phyloP scores from a whole-genome alignment of 1,140 invertebrate genomes.

The Aricia agestis region DNA sequence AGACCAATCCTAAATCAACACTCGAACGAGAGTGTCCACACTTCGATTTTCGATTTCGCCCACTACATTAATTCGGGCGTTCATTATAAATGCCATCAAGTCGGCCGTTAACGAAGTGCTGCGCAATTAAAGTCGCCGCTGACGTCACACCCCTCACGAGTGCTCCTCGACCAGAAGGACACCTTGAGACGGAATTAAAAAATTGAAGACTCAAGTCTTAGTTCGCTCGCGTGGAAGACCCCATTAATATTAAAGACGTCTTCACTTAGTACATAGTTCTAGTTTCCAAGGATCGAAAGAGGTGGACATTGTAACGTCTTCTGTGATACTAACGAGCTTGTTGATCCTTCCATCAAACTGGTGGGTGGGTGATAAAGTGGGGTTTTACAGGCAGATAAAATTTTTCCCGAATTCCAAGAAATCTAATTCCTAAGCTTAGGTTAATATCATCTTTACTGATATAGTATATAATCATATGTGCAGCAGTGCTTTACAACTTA shows the following conservation, averaged over 20 bases:
- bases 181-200: conserved; percentile 68
- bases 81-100: conserved; percentile 76
- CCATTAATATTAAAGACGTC: conserved; percentile 27
- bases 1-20: conserved; percentile 71
- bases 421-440: no score
- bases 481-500: no score
- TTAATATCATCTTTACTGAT: no score
- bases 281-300: not conserved
- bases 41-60: conserved; percentile 71
- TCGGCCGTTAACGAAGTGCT: conserved; percentile 72
- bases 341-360: not conserved
- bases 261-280: no score
- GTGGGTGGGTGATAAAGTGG: not conserved
- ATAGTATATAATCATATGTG: no score
- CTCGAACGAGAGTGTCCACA: conserved; percentile 55
- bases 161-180: conserved; percentile 52
- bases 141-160: conserved; percentile 62
- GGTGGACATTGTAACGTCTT: not conserved
- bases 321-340: not conserved
- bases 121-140: conserved; percentile 73
- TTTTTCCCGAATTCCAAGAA: no score
- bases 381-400: no score
- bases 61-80: conserved; percentile 76
- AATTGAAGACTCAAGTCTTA: conserved; percentile 46
- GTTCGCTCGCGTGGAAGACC: conserved; percentile 43